phyloP scores from a whole-genome alignment of 2,113 vertebrate species.

The Parus major region DNA sequence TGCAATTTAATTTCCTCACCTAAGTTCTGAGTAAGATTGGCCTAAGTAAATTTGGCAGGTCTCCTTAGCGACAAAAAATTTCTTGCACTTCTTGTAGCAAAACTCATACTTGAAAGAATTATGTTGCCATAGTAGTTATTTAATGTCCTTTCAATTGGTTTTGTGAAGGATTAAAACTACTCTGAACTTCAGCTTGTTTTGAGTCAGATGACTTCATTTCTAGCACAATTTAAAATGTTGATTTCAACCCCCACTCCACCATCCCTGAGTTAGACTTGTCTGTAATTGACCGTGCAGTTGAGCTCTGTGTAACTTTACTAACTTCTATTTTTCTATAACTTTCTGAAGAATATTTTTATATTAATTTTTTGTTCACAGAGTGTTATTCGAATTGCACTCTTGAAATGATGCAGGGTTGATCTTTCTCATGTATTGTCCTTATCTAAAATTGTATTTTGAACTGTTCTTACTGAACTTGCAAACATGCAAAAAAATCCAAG shows the following conservation, averaged over 20 bases:
- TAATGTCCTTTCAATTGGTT: constrained; percentile 18
- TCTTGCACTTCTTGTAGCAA: neutral
- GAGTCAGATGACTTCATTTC: constrained; percentile 18
- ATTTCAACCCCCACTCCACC: neutral
- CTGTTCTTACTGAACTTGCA: neutral
- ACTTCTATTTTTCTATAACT: neutral
- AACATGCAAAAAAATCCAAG: neutral
- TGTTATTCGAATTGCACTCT: neutral
- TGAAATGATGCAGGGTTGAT: neutral
- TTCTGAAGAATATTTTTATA: neutral
- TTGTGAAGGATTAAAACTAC: constrained; percentile 55
- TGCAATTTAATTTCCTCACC: neutral
- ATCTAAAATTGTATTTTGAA: neutral
- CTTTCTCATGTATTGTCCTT: neutral
- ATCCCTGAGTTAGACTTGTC: neutral
- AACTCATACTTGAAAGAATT: constrained; percentile 63
- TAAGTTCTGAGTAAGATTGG: neutral
- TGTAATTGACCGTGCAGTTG: neutral
- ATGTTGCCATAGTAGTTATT: constrained; percentile 62
- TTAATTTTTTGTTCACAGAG: neutral
- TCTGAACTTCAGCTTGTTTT: constrained; percentile 42
- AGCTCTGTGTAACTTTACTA: neutral
- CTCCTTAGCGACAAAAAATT: neutral
- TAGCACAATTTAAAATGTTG: neutral
- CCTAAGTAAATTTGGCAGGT: constrained; percentile 28